phyloP scores from a whole-genome alignment of 2,113 vertebrate species.

The Sclerurus mexicanus region DNA sequence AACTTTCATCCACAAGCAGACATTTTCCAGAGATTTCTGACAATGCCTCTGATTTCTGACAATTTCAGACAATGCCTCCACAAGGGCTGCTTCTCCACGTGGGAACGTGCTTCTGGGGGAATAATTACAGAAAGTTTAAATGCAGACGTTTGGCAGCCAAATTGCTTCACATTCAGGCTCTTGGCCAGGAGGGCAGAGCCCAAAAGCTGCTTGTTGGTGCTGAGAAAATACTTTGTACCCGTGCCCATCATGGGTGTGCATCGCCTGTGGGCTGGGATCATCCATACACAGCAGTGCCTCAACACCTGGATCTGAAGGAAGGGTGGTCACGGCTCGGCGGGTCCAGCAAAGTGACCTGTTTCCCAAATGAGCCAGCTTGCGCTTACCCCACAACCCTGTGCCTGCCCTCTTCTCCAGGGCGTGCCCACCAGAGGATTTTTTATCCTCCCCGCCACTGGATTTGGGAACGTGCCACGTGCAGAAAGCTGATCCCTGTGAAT shows the following conservation, averaged over 20 bases:
- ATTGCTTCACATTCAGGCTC: constrained; percentile 40
- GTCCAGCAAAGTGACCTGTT: fast-evolving
- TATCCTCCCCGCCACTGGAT: neutral
- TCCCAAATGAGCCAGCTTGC: neutral
- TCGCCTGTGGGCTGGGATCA: neutral
- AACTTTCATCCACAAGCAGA: neutral
- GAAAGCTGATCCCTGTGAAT: neutral
- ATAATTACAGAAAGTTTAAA: constrained; percentile 35
- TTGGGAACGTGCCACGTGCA: fast-evolving
- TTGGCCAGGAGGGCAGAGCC: constrained; percentile 32
- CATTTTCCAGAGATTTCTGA: neutral
- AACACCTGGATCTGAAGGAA: fast-evolving
- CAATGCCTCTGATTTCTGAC: too few species aligned
- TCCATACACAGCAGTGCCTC: fast-evolving
- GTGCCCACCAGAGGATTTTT: neutral
- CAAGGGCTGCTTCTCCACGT: neutral
- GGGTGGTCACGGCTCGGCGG: fast-evolving
- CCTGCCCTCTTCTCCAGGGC: fast-evolving
- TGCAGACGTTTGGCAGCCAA: neutral
- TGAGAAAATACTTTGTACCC: neutral
- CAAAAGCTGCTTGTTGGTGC: neutral
- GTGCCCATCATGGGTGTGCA: neutral
- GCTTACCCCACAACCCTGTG: neutral
- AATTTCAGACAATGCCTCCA: neutral
- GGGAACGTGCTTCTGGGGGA: neutral